Conservation (phyloP, 2,113 vertebrate species). For the Melanocharis versteri region DNA sequence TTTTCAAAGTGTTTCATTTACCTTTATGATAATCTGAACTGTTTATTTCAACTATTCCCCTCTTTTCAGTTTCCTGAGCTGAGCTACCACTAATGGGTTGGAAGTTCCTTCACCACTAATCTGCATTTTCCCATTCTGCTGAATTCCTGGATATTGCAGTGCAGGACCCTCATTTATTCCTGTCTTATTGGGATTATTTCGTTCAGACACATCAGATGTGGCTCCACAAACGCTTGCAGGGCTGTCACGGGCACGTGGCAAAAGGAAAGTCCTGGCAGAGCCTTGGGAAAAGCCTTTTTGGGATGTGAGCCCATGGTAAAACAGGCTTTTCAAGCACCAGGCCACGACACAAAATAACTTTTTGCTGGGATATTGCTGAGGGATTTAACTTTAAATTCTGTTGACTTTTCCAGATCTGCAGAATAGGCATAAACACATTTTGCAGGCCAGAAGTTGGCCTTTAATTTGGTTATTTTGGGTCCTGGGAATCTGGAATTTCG, state of each 20-base stretch:
- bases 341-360: neutral
- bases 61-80: neutral
- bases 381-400: neutral
- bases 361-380: neutral
- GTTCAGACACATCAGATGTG: neutral
- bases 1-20: neutral
- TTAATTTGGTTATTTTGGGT: neutral
- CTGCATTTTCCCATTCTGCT: neutral
- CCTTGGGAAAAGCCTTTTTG: neutral
- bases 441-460: neutral
- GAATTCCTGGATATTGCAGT: neutral
- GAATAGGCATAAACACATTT: neutral
- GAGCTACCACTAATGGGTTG: neutral
- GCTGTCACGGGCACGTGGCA: neutral
- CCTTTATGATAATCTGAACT: neutral
- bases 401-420: neutral
- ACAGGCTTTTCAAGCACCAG: neutral
- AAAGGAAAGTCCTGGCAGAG: neutral
- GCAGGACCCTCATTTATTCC: neutral
- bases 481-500: accelerated
- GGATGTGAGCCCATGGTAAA: neutral
- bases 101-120: neutral
- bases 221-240: too few relatives aligned
- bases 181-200: neutral
- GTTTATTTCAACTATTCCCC: neutral